Conservation (phyloP, 2,797 vertebrate genomes). For the Myotis vivesi region DNA sequence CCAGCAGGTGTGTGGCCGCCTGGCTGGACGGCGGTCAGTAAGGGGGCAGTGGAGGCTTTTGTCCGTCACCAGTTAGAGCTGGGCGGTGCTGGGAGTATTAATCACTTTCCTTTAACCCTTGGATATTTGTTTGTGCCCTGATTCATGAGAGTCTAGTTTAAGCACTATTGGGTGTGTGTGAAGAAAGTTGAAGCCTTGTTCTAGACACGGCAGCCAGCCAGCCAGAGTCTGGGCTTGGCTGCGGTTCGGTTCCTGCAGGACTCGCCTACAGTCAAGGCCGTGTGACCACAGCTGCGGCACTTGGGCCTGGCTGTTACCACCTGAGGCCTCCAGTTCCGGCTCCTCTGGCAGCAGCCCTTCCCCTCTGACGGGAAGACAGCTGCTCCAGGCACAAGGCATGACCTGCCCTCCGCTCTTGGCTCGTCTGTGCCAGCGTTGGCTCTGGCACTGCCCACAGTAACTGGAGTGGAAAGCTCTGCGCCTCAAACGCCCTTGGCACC, state of each 20-base stretch:
- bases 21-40: neutral
- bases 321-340: accelerated
- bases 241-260: neutral
- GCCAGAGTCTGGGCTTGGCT: neutral
- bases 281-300: accelerated
- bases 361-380: neutral
- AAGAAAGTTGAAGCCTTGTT: neutral
- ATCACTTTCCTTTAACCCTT: neutral
- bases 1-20: neutral
- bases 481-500: accelerated
- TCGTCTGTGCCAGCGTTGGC: neutral
- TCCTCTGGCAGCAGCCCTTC: accelerated
- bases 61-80: neutral
- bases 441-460: accelerated
- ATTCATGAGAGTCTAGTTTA: neutral
- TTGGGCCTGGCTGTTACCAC: neutral
- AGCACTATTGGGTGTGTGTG: too few relatives aligned
- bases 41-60: neutral
- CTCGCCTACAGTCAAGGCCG: neutral
- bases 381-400: accelerated
- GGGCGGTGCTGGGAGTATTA: neutral
- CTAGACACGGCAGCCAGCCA: too few relatives aligned
- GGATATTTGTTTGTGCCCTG: neutral
- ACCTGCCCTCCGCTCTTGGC: neutral
- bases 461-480: neutral